Base-by-base conservation (phyloP, 2,888 invertebrate genomes). In the Rhopalosiphum nymphaeae region DNA sequence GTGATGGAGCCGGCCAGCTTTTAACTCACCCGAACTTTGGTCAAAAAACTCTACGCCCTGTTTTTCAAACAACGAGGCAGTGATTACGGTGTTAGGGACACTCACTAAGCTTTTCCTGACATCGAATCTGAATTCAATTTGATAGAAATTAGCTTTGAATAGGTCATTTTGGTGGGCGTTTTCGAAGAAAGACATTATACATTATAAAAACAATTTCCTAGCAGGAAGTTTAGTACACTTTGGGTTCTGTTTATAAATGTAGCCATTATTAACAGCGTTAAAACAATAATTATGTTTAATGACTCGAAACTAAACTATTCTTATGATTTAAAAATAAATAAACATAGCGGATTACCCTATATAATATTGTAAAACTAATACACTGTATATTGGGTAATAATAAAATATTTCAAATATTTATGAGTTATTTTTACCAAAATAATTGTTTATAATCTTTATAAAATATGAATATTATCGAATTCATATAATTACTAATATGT, bases 71-170 rank as follows among this genome's bases (percentile, higher is more conserved):
- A 85, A 85, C 16, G 44, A 44, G 86, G 26, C 49, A n/a, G n/a
- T 49, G 87, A 87, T 87, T 49, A 87, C 87, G 87, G 87, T 87
- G 49, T 49, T 49, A 36, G 78, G 87, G 29, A 86, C 49, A 49
- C n/a, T 49, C n/a, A 0, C 16, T 29, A 49, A 36, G 78, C 36
- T 49, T 49, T 87, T n/a, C 11, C n/a, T 9, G 87, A 87, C 25
- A 5, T 49, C 29, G 44, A 46, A 5, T 29, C 29, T 13, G 21
- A 2, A 78, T 78, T 78, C 78, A 36, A 21, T 49, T 87, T n/a
- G 46, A 7, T 49, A 21, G 49, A 49, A 87, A 49, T 87, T 87
- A n/a, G n/a, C 46, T 49, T 49, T 49, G 87, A 9, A 49, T 87
- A 49, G 87, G 87, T 49, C 87, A 87, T 49, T 49, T 87, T n/a